Evolutionary conservation across 2,888 invertebrate genomes (phyloP).

Genomic region (Drosophila borborema): DNA sequence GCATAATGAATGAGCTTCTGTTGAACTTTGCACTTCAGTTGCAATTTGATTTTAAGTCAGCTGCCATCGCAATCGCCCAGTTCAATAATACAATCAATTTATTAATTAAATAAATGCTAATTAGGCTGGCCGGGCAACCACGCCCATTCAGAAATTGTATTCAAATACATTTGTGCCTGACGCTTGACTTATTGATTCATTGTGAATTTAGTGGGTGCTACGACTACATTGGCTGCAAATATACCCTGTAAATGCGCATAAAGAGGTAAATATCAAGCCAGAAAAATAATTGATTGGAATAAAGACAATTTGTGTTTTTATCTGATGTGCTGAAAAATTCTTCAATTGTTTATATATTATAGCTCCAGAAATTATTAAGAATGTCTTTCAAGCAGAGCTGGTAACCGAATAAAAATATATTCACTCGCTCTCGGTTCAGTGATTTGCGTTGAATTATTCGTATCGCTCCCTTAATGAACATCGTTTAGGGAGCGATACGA

Average conservation of each 20-base stretch:
- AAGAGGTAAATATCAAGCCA: neutral
- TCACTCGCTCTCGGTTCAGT: too few species aligned
- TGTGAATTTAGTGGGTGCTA: neutral
- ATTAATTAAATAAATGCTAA: constrained; percentile 69
- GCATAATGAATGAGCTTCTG: constrained; percentile 61
- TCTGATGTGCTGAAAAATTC: too few species aligned
- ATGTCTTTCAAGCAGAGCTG: too few species aligned
- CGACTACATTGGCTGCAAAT: neutral
- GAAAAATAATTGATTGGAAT: neutral
- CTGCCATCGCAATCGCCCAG: constrained; percentile 11
- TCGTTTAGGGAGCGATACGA: too few species aligned
- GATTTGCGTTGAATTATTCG: too few species aligned
- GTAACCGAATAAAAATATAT: too few species aligned
- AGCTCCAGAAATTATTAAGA: too few species aligned
- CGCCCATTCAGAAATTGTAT: constrained; percentile 42
- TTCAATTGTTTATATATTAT: too few species aligned
- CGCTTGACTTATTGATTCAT: constrained; percentile 56
- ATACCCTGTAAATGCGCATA: constrained; percentile 15
- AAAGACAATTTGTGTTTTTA: too few species aligned
- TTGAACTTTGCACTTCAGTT: constrained; percentile 72
- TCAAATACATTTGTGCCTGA: constrained; percentile 39
- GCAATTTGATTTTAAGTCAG: constrained; percentile 53
- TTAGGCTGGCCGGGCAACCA: constrained; percentile 29
- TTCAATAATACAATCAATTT: constrained; percentile 36
- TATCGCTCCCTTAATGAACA: too few species aligned